Evolutionary conservation across 37 sponge, comb jelly and placozoan genomes (phyloP).

Genomic region (Haliclona indistincta): DNA sequence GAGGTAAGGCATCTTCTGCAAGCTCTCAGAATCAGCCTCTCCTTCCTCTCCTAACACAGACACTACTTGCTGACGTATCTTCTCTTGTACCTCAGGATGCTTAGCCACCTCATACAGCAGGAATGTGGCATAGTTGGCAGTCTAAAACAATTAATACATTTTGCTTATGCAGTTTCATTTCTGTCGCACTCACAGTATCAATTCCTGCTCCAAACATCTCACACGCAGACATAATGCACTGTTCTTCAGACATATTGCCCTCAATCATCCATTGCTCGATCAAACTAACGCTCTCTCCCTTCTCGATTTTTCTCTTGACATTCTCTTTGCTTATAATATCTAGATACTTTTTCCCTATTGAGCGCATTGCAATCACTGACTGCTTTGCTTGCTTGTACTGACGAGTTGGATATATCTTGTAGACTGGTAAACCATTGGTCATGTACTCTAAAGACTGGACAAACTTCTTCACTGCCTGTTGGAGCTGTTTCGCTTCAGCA

Average conservation of each 20-base stretch:
- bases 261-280: conserved; percentile 58
- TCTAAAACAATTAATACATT: too few species aligned
- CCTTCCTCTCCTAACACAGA: conserved; percentile 11
- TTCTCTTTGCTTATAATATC: too few species aligned
- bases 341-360: not conserved
- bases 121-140: conserved; percentile 7
- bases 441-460: not conserved
- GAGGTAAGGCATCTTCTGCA: conserved; percentile 30
- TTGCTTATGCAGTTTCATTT: too few species aligned
- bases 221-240: conserved; percentile 12
- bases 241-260: conserved; percentile 15
- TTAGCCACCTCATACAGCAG: conserved; percentile 9
- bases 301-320: not conserved
- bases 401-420: conserved; percentile 12
- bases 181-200: conserved; percentile 58
- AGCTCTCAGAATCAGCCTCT: not conserved
- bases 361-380: not conserved
- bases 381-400: not conserved
- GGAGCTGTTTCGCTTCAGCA: not conserved
- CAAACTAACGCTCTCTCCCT: not conserved
- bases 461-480: not conserved
- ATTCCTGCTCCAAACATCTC: conserved; percentile 49
- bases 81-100: conserved; percentile 16
- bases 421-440: conserved; percentile 5
- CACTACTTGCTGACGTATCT: not conserved